Evolutionary conservation across 2,888 invertebrate species (phyloP).

Genomic region (Acrobasis repandana): DNA sequence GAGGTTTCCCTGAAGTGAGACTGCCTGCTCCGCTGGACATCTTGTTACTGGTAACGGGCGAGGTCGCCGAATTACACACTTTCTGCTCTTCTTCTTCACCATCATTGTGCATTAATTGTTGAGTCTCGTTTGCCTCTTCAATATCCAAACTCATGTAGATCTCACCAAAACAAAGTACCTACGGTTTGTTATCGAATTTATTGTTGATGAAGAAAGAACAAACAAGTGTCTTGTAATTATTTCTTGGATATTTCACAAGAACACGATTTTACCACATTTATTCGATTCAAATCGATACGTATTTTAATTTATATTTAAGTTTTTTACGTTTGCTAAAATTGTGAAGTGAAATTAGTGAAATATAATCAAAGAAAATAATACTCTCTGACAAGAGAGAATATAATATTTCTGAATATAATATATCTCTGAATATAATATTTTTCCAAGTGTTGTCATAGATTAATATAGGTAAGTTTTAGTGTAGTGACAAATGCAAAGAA

Average conservation of each 20-base stretch:
- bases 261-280: too few relatives aligned
- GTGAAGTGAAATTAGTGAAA: too few relatives aligned
- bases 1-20: slow-evolving; percentile 62
- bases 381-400: too few relatives aligned
- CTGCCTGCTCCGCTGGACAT: slow-evolving; percentile 75
- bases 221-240: not conserved
- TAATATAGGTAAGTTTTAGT: too few relatives aligned
- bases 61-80: slow-evolving; percentile 57
- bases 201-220: not conserved
- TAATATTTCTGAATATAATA: too few relatives aligned
- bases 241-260: not conserved
- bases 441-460: too few relatives aligned
- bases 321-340: too few relatives aligned
- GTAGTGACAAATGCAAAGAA: too few relatives aligned
- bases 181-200: not conserved
- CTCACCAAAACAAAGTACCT: not conserved
- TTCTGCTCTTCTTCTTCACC: slow-evolving; percentile 73
- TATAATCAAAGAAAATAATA: too few relatives aligned
- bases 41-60: slow-evolving; percentile 75
- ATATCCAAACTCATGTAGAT: slow-evolving; percentile 72
- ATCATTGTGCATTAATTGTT: slow-evolving; percentile 80
- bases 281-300: too few relatives aligned
- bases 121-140: slow-evolving; percentile 77
- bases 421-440: too few relatives aligned
- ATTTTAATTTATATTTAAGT: too few relatives aligned